Conservation (phyloP, 1,140 invertebrate genomes). For the Bombus confusus region DNA sequence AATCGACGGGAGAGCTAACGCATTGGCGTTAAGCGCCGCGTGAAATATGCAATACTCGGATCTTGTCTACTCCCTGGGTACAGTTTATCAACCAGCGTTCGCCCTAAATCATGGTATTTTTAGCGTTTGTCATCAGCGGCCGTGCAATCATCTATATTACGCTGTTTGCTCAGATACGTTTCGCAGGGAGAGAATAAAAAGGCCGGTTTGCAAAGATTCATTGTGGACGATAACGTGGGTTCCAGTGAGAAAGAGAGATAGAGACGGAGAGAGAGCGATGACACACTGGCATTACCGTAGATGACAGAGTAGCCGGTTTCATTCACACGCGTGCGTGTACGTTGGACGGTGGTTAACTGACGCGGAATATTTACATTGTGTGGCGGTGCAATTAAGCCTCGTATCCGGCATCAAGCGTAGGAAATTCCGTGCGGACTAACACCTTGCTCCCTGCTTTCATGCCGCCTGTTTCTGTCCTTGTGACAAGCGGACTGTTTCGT, state of each 20-base stretch:
- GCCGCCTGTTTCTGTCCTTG: slow-evolving; percentile 59
- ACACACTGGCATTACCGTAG: slow-evolving; percentile 78
- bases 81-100: slow-evolving; percentile 27
- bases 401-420: slow-evolving; percentile 78
- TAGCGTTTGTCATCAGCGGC: slow-evolving; percentile 45
- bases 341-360: slow-evolving; percentile 74
- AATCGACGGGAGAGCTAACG: slow-evolving; percentile 25
- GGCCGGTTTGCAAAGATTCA: slow-evolving; percentile 58
- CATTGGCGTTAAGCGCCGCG: slow-evolving; percentile 28
- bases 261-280: slow-evolving; percentile 67
- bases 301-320: slow-evolving; percentile 75
- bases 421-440: slow-evolving; percentile 78
- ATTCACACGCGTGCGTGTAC: slow-evolving; percentile 63
- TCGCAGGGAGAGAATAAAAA: slow-evolving; percentile 44
- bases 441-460: slow-evolving; percentile 76
- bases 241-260: slow-evolving; percentile 26
- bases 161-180: slow-evolving; percentile 53
- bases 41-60: slow-evolving; percentile 49
- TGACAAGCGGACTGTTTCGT: slow-evolving; percentile 45
- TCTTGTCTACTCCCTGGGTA: slow-evolving; percentile 25
- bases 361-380: slow-evolving; percentile 81
- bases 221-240: slow-evolving; percentile 66
- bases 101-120: slow-evolving; percentile 51
- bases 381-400: slow-evolving; percentile 80
- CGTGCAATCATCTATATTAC: slow-evolving; percentile 52